Percentiles rank a stretch among this genome's conserved stretches.
These are phyloP conservation scores for Papilio polytes DNA, from an alignment of 1,140 invertebrate species.

Conservation along the genomic window DNA sequence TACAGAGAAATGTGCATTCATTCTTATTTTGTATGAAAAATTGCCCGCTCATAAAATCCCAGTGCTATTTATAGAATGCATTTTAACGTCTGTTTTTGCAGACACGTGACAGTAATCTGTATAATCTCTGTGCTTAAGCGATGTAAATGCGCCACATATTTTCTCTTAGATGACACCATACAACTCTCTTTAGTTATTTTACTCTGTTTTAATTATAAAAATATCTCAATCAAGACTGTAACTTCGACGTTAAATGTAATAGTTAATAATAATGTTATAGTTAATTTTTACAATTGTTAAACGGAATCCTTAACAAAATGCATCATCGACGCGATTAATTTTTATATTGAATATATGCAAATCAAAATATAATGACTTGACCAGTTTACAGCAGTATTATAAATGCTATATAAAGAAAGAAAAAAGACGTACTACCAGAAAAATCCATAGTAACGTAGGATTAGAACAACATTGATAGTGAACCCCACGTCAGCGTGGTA, in stretches of 20 bases:
- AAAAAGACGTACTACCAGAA: no score
- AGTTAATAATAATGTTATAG: no score
- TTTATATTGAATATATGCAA: no score
- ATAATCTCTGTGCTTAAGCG: conserved; percentile 26
- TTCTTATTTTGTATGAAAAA: background rate
- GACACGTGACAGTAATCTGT: conserved; percentile 28
- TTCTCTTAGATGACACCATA: conserved; percentile 3
- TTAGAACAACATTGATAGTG: conserved; percentile 45
- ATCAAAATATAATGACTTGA: no score
- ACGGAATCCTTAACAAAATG: no score
- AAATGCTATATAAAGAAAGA: no score
- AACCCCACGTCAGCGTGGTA: conserved; percentile 45
- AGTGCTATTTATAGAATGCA: conserved; percentile 11
- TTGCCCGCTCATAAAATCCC: background rate
- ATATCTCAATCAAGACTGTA: background rate
- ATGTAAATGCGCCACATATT: conserved; percentile 10
- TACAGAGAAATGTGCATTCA: background rate
- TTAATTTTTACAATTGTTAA: no score
- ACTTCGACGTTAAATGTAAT: background rate
- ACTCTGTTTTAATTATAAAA: background rate
- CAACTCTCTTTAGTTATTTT: background rate
- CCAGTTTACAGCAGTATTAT: no score
- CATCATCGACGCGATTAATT: no score
- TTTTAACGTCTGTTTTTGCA: conserved; percentile 20
- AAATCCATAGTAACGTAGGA: background rate